Evolutionary conservation across 2,888 invertebrate species (phyloP).

Genomic region (Scaptomyza polygonia): DNA sequence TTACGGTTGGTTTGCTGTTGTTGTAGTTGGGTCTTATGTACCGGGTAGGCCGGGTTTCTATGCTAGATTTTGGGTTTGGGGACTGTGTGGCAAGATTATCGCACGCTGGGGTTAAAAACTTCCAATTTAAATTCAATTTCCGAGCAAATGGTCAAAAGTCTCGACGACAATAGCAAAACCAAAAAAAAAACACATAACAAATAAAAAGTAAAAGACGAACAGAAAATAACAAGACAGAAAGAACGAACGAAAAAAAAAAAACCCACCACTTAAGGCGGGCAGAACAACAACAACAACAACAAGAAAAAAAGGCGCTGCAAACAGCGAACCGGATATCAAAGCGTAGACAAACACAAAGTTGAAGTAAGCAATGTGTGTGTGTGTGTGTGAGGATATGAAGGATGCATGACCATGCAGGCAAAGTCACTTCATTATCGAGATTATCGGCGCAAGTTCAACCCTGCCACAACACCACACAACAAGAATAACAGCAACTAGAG

Average conservation of each 20-base stretch:
- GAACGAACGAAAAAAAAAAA: too few species aligned
- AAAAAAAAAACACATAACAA: conserved; percentile 49
- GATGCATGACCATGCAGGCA: conserved; percentile 76
- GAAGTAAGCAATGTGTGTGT: conserved; percentile 32
- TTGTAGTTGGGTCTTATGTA: conserved; percentile 49
- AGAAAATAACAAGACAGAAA: too few species aligned
- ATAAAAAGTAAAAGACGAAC: conserved; percentile 27
- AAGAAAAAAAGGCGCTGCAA: conserved; percentile 46
- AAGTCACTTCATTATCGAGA: conserved; percentile 82
- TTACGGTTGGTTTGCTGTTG: conserved; percentile 21
- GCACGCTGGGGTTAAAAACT: conserved; percentile 81
- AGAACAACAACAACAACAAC: not conserved
- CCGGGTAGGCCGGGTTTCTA: conserved; percentile 38
- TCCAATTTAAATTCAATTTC: conserved; percentile 83
- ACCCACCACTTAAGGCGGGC: conserved; percentile 78
- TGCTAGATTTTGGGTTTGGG: conserved; percentile 19
- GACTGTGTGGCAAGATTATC: conserved; percentile 67
- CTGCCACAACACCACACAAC: conserved; percentile 49
- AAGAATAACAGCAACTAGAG: conserved; percentile 53
- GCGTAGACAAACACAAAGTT: conserved; percentile 53
- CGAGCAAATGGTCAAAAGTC: conserved; percentile 82
- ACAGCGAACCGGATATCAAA: conserved; percentile 77
- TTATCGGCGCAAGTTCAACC: conserved; percentile 81
- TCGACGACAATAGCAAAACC: conserved; percentile 29
- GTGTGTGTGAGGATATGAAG: conserved; percentile 53